These are phyloP conservation scores for Drosophila parthenogenetica DNA, from an alignment of 2,888 invertebrate species.

Conservation along the genomic window DNA sequence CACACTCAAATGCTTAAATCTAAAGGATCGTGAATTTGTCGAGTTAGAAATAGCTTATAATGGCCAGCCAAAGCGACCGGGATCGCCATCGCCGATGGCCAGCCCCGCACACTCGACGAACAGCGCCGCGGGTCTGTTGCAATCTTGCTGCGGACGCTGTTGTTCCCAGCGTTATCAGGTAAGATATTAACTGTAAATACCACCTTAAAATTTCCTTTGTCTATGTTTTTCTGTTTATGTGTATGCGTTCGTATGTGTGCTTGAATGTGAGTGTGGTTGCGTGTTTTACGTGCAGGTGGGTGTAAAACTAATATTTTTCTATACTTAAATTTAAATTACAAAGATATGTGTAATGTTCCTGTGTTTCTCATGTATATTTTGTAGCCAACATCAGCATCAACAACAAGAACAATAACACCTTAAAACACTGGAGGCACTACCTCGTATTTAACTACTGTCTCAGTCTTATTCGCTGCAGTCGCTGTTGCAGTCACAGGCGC, in stretches of 20 bases:
- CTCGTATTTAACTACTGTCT: not conserved
- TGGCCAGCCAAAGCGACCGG: constrained; percentile 96
- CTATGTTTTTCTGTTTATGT: constrained; percentile 20
- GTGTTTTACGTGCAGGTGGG: constrained; percentile 51
- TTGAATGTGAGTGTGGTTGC: constrained; percentile 4
- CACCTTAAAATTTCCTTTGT: constrained; percentile 24
- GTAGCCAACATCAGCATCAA: constrained; percentile 13
- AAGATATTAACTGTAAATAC: constrained; percentile 59
- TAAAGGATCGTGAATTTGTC: constrained; percentile 97
- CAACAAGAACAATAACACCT: not conserved
- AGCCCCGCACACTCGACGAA: constrained; percentile 94
- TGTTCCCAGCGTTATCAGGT: constrained; percentile 96
- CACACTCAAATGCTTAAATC: constrained; percentile 54
- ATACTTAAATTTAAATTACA: constrained; percentile 26
- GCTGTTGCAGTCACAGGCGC: not conserved
- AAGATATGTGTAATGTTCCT: constrained; percentile 44
- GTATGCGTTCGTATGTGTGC: constrained; percentile 22
- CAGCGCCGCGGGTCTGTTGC: constrained; percentile 89
- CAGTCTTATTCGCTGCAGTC: no score
- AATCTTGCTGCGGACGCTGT: constrained; percentile 93
- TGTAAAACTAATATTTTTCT: constrained; percentile 31
- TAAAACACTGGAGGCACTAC: not conserved
- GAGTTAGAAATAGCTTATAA: constrained; percentile 98
- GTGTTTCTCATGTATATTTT: constrained; percentile 43
- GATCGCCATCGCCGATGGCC: constrained; percentile 94